A percentile compares a stretch with the other conserved stretches of the same genome.
phyloP scores from a whole-genome alignment of 2,797 vertebrate genomes.

The Hozukius guyotensis region DNA sequence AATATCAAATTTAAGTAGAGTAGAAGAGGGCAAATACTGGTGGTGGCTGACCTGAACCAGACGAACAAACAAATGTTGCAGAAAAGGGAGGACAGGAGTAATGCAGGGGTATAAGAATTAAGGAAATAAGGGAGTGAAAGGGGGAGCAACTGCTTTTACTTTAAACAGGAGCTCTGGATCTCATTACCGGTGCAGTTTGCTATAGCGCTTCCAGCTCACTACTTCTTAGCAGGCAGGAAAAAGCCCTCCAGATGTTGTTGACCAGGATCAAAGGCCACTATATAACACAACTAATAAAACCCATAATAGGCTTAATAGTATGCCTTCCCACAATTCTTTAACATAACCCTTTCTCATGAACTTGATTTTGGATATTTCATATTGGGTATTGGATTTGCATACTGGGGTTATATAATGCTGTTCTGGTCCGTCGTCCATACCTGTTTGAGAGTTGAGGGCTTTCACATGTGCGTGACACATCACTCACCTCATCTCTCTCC shows the following conservation, averaged over 20 bases:
- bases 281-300: conserved; percentile 33
- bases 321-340: neutral
- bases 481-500: conserved; percentile 84
- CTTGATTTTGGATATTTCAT: neutral
- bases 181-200: conserved; percentile 72
- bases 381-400: neutral
- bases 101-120: neutral
- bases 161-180: conserved; percentile 76
- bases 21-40: conserved; percentile 50
- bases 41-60: neutral
- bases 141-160: conserved; percentile 28
- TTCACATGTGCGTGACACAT: neutral
- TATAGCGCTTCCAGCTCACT: conserved; percentile 52
- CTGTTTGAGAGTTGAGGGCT: neutral
- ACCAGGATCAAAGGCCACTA: conserved; percentile 60
- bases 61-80: conserved; percentile 8
- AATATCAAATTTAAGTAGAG: conserved; percentile 47
- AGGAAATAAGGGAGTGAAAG: conserved; percentile 16
- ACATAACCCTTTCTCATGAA: neutral
- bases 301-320: neutral
- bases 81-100: neutral
- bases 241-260: conserved; percentile 65
- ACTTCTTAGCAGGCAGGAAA: conserved; percentile 52
- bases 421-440: neutral
- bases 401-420: conserved; percentile 3